A percentile compares a stretch with the other conserved stretches of the same genome.
Conservation (phyloP, 2,113 vertebrate species). For the Tachysurus vachellii region DNA sequence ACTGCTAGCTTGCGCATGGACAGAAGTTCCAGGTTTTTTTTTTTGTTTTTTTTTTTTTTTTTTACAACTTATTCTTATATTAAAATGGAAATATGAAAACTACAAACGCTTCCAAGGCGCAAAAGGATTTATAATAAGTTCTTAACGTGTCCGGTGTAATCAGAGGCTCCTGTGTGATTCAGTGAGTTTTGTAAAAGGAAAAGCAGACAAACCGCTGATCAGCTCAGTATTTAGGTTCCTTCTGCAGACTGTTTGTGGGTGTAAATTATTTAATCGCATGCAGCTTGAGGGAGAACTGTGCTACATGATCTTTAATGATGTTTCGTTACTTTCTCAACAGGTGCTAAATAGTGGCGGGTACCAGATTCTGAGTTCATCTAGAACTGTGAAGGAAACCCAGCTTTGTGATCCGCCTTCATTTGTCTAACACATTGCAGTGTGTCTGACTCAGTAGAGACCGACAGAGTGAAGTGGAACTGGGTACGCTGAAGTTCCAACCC, state of each 20-base stretch:
- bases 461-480: constrained; percentile 2
- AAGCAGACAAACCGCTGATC: neutral
- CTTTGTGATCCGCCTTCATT: constrained; percentile 28
- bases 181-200: neutral
- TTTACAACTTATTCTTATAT: too few relatives aligned
- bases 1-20: neutral
- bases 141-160: neutral
- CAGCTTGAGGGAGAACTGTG: neutral
- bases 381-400: constrained; percentile 29
- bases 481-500: constrained; percentile 7
- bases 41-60: neutral
- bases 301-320: neutral
- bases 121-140: neutral
- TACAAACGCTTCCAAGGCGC: neutral
- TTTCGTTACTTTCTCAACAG: constrained; percentile 55
- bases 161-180: neutral
- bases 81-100: neutral
- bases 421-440: constrained; percentile 4
- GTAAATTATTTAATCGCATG: neutral
- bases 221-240: neutral
- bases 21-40: too few relatives aligned
- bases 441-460: constrained; percentile 3
- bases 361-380: constrained; percentile 46
- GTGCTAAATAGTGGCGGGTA: constrained; percentile 48
- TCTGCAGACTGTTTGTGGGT: neutral